Percentiles rank a stretch among this genome's conserved stretches.
These are phyloP conservation scores for Ceratitis capitata DNA, from an alignment of 1,140 invertebrate genomes.

Conservation along the genomic window DNA sequence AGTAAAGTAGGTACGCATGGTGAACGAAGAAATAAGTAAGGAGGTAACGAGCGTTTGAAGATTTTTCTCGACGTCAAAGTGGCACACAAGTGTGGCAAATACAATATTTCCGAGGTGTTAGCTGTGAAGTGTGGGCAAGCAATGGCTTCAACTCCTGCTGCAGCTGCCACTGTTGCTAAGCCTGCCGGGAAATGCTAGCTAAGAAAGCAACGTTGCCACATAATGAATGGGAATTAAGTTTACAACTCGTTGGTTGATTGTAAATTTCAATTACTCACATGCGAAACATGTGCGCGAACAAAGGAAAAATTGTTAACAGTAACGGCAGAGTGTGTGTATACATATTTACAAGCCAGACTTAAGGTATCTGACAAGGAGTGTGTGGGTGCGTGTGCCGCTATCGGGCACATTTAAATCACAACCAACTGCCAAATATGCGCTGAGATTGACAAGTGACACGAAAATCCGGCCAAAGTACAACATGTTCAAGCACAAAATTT, in stretches of 20 bases:
- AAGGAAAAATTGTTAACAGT: not conserved
- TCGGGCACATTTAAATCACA: not conserved
- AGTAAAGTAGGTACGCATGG: not conserved
- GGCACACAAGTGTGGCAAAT: not conserved
- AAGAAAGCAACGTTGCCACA: not conserved
- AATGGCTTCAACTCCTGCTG: too few species aligned
- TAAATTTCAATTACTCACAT: constrained; percentile 34
- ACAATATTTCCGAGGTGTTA: not conserved
- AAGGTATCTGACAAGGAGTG: not conserved
- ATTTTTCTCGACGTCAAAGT: not conserved
- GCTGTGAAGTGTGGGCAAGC: not conserved
- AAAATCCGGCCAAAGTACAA: not conserved
- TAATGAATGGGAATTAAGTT: constrained; percentile 30
- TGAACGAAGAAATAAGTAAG: not conserved
- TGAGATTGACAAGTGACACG: constrained; percentile 10
- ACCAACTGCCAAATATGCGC: not conserved
- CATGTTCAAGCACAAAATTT: not conserved
- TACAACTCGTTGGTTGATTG: constrained; percentile 23
- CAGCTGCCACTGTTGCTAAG: not conserved
- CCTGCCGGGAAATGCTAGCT: not conserved
- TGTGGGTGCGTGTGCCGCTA: not conserved
- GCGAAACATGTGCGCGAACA: not conserved
- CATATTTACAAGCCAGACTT: too few species aligned
- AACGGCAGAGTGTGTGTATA: not conserved
- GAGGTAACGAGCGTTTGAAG: not conserved